Base-by-base conservation (phyloP, 2,888 invertebrate genomes). In the Anorthoa munda region DNA sequence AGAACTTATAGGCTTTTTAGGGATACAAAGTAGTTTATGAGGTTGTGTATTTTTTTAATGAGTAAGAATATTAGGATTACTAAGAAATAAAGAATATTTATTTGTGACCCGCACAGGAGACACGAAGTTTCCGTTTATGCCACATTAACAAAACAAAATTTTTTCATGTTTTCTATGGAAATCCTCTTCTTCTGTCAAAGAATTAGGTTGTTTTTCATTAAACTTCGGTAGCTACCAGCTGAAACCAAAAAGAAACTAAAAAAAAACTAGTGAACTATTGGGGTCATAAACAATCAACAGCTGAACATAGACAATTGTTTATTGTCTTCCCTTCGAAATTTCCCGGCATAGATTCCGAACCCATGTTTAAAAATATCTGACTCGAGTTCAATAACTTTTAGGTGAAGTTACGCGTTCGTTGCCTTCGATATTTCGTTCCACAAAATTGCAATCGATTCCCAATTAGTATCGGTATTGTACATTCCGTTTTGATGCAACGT, bases 381-480 rank as follows among this genome's bases (percentile, higher is more conserved):
- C 31, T 15, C 46, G 67, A 67, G 78, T 77, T 80, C 78, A 68
- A 68, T 69, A 80, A 63, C 80, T 66, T 66, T 39, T 61, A 18
- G 18, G 13, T 31, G 26, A 26, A 9, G 51, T 46, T 55, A 26
- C 21, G 5, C 66, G 63, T 77, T 66, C 80, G 48, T 45, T 64
- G 60, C 66, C 64, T 56, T 46, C 48, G 51, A 72, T 68, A 72
- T 65, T 71, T 72, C 66, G 79, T 77, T 78, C 59, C 78, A 72
- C 71, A 67, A 77, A 82, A 82, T 80, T 77, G 31, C 71, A 60
- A 77, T 77, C 82, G 67, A 77, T 82, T 80, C 67, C 39, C 59
- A 80, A 82, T 80, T 77, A 66, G 72, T 73, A 70, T 55, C 83
- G 73, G 69, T 69, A 69, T 66, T 68, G 59, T 59, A 64, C 31